Evolutionary conservation across 1,140 invertebrate genomes (phyloP), one percentile per base, ranked within the genome.

Genomic region (Battus philenor): DNA sequence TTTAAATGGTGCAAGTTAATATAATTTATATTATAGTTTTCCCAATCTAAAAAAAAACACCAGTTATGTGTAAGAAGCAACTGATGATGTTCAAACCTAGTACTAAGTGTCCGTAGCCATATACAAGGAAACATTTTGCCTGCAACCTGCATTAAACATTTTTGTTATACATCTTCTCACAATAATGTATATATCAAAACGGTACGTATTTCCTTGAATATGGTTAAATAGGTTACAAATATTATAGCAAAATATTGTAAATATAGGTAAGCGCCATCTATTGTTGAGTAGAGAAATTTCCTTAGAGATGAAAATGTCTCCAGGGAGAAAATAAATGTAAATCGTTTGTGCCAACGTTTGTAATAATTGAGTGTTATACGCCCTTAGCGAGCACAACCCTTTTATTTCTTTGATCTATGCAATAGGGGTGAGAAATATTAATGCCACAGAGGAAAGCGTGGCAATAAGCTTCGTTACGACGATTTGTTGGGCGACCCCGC

Each of bases 11-110:
- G 67, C 60, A 59, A 59, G 44, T 33, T 51, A 30, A 29, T 54
- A 46, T 67, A 55, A 30, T 55, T 38, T 56, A 50, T 67, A 55
- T 34, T 50, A 57, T 59, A 53, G 36, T 47, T 51, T 47, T 51
- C 59, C n/a, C 47, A 47, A 52, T 58, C 47, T 54, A 49, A 38
- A 29, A 49, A 38, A 29, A 29, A 44, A 24, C 36, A 46, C 24
- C 43, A 52, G 47, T 43, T 43, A 49, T 15, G 24, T 39, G 41
- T 62, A 69, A 66, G 58, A 79, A 64, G 67, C 70, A 83, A 84
- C 80, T 84, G 80, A 82, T 79, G 70, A 84, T 84, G 80, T 84
- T 84, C 80, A 84, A 84, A 84, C 50, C 48, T 80, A 82, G 68
- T 50, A 12, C 32, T 80, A 82, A 80, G 74, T 54, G 9, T 31